Percentiles rank a stretch among this genome's conserved stretches.
These are phyloP conservation scores for Cristatella mucedo DNA, from an alignment of 2,888 invertebrate species.

Conservation along the genomic window DNA sequence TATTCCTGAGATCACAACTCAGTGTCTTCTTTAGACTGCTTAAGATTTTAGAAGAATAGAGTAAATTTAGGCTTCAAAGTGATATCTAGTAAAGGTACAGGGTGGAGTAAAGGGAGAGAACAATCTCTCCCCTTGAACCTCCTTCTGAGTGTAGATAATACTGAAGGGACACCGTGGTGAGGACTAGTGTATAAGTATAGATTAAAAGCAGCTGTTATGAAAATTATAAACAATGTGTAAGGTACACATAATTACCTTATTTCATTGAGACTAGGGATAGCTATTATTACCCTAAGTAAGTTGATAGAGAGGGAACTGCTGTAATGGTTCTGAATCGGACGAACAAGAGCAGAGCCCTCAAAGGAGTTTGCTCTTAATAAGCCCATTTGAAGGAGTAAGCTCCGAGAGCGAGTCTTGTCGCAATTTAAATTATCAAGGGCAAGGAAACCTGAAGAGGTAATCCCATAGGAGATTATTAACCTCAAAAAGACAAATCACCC, in stretches of 20 bases:
- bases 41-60: no score
- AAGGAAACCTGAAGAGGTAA: conserved; percentile 34
- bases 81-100: no score
- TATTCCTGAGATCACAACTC: no score
- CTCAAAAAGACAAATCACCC: conserved; percentile 15
- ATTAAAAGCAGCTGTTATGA: conserved; percentile 51
- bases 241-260: conserved; percentile 44
- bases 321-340: conserved; percentile 48
- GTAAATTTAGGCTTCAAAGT: no score
- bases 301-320: conserved; percentile 52
- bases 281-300: conserved; percentile 51
- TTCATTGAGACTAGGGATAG: conserved; percentile 47
- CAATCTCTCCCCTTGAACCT: no score
- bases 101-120: no score
- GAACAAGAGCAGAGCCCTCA: conserved; percentile 50
- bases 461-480: conserved; percentile 33
- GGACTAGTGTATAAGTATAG: conserved; percentile 51
- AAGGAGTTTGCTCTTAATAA: conserved; percentile 47
- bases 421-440: conserved; percentile 19
- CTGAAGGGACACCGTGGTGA: no score
- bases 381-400: conserved; percentile 48
- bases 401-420: conserved; percentile 38
- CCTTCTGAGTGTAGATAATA: no score
- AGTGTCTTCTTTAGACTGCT: no score
- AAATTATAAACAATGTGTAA: conserved; percentile 46